Evolutionary conservation across 2,888 invertebrate species (phyloP), one percentile per base, ranked within the genome.

Genomic region (Dynastes maya): DNA sequence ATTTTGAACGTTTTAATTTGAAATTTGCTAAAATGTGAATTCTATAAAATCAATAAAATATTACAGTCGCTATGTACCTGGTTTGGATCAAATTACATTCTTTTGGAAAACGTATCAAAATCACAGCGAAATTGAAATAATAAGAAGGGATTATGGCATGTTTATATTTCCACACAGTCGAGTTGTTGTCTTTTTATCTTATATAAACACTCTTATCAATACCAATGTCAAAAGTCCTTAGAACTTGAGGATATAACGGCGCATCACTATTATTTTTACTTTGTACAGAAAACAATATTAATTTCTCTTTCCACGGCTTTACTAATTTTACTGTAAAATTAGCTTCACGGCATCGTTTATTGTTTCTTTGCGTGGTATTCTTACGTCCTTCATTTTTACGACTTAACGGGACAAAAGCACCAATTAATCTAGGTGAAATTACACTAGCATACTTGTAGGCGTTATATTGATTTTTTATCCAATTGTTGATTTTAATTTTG

Each of bases 201-300:
- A 11, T 45, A 45, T 27, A 29, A 32, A 63, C 27, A 63, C 45
- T 74, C 40, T 75, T 11, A 45, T 49, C 37, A 27, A 75, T 11
- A n/a, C 75, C 75, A 45, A 75, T 16, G 27, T 75, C 75, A 63
- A 75, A 75, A 63, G 75, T 75, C 27, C 22, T 75, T 40, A 75
- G 45, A 29, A 75, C 75, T 32, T 40, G 8, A 9, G 75, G 75
- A 75, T 75, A 75, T 32, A 75, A n/a, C 22, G 63, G 75, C 27
- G 4, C 11, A 63, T 45, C 63, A 27, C 71, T 53, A 29, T 3
- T 13, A 29, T 32, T 8, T 27, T 32, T 11, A 22, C 11, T 29
- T 61, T 61, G 8, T 27, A 11, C 45, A 45, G 29, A 29, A 32
- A 27, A 63, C 29, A 29, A 32, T 32, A 22, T 32, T 11, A 32